Evolutionary conservation across 2,888 invertebrate species (phyloP).

Genomic region (Lathronympha strigana): DNA sequence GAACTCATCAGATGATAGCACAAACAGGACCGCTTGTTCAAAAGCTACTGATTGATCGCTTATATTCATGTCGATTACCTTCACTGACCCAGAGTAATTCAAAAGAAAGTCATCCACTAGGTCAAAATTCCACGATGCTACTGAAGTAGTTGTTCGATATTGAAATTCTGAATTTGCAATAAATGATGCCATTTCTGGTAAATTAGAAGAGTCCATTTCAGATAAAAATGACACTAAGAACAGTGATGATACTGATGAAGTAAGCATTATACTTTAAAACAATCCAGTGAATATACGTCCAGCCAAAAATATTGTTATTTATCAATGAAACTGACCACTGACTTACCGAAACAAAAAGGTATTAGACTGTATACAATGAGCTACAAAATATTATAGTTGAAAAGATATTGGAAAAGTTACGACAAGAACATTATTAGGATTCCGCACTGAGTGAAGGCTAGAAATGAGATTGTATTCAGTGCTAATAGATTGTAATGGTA

Average conservation of each 20-base stretch:
- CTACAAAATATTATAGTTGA: too few relatives aligned
- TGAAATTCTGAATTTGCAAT: conserved; percentile 55
- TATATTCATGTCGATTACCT: conserved; percentile 46
- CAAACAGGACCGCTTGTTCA: conserved; percentile 60
- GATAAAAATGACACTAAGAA: background rate
- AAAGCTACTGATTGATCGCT: conserved; percentile 46
- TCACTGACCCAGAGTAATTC: conserved; percentile 51
- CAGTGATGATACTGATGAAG: background rate
- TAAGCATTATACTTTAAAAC: too few relatives aligned
- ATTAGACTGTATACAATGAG: too few relatives aligned
- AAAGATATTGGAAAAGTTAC: too few relatives aligned
- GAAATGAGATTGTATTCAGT: too few relatives aligned
- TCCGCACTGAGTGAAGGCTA: too few relatives aligned
- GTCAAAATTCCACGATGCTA: conserved; percentile 54
- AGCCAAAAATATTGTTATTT: too few relatives aligned
- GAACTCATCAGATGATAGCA: conserved; percentile 52
- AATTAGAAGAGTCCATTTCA: conserved; percentile 20
- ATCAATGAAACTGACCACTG: too few relatives aligned
- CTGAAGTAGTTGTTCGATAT: conserved; percentile 49
- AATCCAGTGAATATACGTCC: too few relatives aligned
- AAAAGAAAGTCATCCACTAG: conserved; percentile 51
- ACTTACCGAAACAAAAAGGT: too few relatives aligned
- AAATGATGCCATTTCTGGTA: conserved; percentile 50
- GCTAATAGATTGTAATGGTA: too few relatives aligned
- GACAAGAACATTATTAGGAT: too few relatives aligned